Evolutionary conservation across 2,113 vertebrate species (phyloP), one percentile per base, ranked within the genome.

Genomic region (Zosterops hypoxanthus): DNA sequence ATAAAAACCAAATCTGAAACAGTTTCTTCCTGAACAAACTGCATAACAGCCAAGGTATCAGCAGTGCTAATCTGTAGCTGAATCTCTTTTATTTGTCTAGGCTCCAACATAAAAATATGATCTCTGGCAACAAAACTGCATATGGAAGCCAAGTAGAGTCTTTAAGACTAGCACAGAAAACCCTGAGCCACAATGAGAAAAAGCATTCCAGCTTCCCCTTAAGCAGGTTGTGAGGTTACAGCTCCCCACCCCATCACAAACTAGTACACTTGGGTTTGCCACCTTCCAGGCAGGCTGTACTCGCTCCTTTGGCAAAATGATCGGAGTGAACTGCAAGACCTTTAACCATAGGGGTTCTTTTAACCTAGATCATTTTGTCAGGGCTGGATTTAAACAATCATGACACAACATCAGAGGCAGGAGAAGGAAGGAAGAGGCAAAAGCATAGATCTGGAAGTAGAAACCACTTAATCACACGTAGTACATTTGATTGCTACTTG

Each of bases 41-140:
- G 23, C 25, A 2, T 44, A 81, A 59, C 19, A 88, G 68, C 82
- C 19, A 20, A 90, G 33, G 24, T 81, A 87, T 82, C 87, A 83
- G 72, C 7, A 7, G n/a, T 59, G 41, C 59, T 82, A 42, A 83
- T 92, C 86, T 95, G 78, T 18, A 91, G 50, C 63, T 21, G 50
- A 89, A 56, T 86, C 69, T 81, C n/a, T 75, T 44, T 71, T 50
- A 64, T 78, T 96, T 91, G 31, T 90, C 82, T 91, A 71, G 42
- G 65, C 36, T 93, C 65, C 82, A 94, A 53, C 49, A 65, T 47
- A 84, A 96, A 92, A 93, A 82, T 82, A 80, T 22, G 63, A 95
- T 77, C 70, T 41, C 66, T 93, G 70, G 72, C 93, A 97, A 77
- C 26, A 91, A 76, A 96, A 91, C 21, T 33, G 11, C 41, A 12